These are phyloP conservation scores for Bucco capensis DNA, from an alignment of 2,113 vertebrate species.

Conservation along the genomic window DNA sequence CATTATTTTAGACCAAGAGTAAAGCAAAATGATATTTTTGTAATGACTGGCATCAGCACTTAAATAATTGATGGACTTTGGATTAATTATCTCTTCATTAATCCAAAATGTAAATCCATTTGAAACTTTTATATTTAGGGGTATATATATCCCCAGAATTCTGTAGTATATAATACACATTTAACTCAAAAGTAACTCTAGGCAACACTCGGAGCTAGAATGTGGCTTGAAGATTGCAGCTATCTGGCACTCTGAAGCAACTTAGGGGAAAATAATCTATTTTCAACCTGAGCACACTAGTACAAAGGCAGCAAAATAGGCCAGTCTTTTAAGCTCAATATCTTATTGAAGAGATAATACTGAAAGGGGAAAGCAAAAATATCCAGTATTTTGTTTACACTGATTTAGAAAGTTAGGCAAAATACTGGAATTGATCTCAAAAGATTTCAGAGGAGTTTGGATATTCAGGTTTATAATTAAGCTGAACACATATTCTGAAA, in stretches of 20 bases:
- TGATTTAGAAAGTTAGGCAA: not conserved
- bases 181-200: not conserved
- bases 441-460: not conserved
- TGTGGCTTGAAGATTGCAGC: not conserved
- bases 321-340: not conserved
- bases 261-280: not conserved
- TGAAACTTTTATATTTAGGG: not conserved
- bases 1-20: not conserved
- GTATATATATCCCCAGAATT: rapidly evolving
- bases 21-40: not conserved
- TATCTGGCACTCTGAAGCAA: not conserved
- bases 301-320: not conserved
- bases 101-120: not conserved
- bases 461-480: not conserved
- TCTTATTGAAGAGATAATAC: not conserved
- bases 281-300: not conserved
- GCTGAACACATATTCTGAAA: not conserved
- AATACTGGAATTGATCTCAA: not conserved
- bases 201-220: not conserved
- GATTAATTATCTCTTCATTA: not conserved
- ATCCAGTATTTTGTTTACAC: not conserved
- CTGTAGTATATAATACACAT: not conserved
- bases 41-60: not conserved
- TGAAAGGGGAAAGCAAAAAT: not conserved
- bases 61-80: not conserved